Percentiles rank a stretch among this genome's conserved stretches.
phyloP scores from a whole-genome alignment of 2,113 vertebrate genomes.

The Lipophrys pholis region DNA sequence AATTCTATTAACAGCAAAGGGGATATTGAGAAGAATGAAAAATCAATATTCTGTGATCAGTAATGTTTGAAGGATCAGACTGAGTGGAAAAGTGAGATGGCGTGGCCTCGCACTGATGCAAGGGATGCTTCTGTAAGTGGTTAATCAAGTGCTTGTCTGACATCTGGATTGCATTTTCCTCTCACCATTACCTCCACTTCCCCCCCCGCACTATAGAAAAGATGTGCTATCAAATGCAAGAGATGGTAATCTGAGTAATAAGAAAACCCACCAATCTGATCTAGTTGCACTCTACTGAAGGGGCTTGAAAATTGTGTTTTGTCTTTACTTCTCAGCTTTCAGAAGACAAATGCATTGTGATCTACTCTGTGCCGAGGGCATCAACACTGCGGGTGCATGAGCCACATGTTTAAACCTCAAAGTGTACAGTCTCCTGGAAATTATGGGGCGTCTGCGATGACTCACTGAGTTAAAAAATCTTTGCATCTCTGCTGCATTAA shows the following conservation, averaged over 20 bases:
- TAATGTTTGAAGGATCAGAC: constrained; percentile 83
- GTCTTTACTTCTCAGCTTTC: constrained; percentile 49
- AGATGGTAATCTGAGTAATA: constrained; percentile 59
- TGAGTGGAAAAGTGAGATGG: constrained; percentile 87
- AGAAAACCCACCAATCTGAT: constrained; percentile 53
- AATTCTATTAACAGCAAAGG: constrained; percentile 75
- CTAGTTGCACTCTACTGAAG: constrained; percentile 44
- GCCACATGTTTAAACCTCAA: constrained; percentile 13
- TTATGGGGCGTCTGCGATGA: constrained; percentile 32
- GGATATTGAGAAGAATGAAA: constrained; percentile 76
- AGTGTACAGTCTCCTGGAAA: constrained; percentile 16
- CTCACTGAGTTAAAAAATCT: constrained; percentile 29
- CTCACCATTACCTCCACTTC: constrained; percentile 67
- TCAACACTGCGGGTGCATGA: constrained; percentile 1
- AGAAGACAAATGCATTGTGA: constrained; percentile 31
- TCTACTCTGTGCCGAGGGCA: constrained; percentile 16
- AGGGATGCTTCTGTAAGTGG: constrained; percentile 70
- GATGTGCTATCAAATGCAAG: constrained; percentile 64
- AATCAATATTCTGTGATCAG: constrained; percentile 82
- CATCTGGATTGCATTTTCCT: constrained; percentile 77
- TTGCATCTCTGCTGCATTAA: constrained; percentile 22
- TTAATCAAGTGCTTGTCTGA: constrained; percentile 75
- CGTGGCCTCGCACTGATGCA: constrained; percentile 45
- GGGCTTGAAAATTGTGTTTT: constrained; percentile 43
- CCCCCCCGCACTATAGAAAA: constrained; percentile 43